Conservation (phyloP, 2,113 vertebrate genomes). For the Megaceryle maxima region DNA sequence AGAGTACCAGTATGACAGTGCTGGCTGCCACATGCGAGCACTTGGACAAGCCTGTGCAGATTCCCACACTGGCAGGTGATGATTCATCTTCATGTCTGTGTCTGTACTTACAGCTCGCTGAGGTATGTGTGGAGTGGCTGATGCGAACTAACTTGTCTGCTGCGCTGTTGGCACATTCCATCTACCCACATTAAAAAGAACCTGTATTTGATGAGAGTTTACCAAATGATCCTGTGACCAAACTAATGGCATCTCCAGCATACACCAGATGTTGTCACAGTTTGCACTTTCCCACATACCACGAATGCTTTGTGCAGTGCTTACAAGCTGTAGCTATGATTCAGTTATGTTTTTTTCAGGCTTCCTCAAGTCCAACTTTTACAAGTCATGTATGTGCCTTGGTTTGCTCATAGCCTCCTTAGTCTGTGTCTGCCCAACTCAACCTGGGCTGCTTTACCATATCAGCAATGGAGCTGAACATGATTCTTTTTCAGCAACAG, state of each 20-base stretch:
- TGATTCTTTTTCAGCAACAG: background rate
- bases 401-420: background rate
- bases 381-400: background rate
- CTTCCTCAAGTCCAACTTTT: background rate
- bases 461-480: background rate
- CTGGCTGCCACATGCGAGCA: background rate
- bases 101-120: background rate
- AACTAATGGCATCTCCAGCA: background rate
- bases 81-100: background rate
- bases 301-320: background rate
- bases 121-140: background rate
- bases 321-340: background rate
- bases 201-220: background rate
- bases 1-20: background rate
- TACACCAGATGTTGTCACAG: background rate
- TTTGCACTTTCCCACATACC: background rate
- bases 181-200: background rate
- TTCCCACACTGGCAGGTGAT: background rate
- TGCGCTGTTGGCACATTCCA: background rate
- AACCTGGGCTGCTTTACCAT: background rate
- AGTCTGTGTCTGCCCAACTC: background rate
- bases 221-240: background rate
- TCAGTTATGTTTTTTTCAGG: background rate
- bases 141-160: background rate
- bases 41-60: background rate